These are phyloP conservation scores for Brachyhypopomus gauderio DNA, from an alignment of 2,113 vertebrate species.

Conservation along the genomic window DNA sequence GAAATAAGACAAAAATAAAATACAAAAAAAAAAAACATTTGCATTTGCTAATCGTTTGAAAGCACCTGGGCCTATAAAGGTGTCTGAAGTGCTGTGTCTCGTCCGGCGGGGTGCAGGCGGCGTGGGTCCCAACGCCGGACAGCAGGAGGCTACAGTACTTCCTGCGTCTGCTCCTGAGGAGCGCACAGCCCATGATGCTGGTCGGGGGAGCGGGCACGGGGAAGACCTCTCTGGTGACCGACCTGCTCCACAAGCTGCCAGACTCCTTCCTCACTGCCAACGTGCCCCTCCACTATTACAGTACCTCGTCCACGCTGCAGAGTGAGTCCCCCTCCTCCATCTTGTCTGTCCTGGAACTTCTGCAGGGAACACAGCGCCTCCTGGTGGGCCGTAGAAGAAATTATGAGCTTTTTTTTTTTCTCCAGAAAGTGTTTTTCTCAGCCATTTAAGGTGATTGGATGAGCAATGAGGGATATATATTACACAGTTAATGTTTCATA, in stretches of 20 bases:
- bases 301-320: constrained; percentile 65
- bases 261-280: constrained; percentile 68
- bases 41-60: too few relatives aligned
- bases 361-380: constrained; percentile 33
- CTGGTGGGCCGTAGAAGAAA: constrained; percentile 10
- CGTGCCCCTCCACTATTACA: constrained; percentile 74
- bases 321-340: constrained; percentile 39
- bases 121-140: constrained; percentile 70
- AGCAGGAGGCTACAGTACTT: constrained; percentile 72
- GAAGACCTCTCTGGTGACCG: constrained; percentile 71
- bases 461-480: too few relatives aligned
- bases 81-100: not conserved
- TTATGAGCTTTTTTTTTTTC: not conserved
- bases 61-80: too few relatives aligned
- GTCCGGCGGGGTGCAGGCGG: constrained; percentile 53
- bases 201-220: constrained; percentile 73
- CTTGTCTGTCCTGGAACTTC: not conserved
- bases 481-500: too few relatives aligned
- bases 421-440: not conserved
- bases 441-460: not conserved
- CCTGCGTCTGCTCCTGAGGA: constrained; percentile 72
- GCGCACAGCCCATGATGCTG: constrained; percentile 67
- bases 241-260: constrained; percentile 69
- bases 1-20: too few relatives aligned
- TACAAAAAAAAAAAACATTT: too few relatives aligned